Base-by-base conservation (phyloP, 2,888 invertebrate species). In the Ashinkailepas kermadecensis region DNA sequence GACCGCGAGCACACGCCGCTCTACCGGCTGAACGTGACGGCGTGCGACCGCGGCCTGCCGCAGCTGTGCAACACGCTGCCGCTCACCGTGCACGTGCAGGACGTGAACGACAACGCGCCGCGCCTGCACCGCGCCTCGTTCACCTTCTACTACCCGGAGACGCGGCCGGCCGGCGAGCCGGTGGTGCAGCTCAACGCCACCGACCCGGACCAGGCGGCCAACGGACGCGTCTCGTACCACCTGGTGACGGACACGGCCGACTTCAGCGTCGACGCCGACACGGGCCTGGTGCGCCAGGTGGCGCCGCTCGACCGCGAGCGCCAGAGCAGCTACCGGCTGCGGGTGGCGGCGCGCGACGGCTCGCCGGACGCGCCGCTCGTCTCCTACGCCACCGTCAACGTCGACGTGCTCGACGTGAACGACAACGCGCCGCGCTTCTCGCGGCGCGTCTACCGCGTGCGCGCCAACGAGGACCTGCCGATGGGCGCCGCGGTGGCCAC, bases 91-190 rank as follows among this genome's bases (percentile, higher is more conserved):
- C 92, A 92, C 7, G 92, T 97, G 11, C 88, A 94, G 23, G 96
- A 97, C 87, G 93, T 94, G 4, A 96, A 97, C 87, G 97, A 97
- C 87, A 96, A 97, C 87, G 91, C 93, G 6, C 98, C 98, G 0
- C 91, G 92, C 84, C 96, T 98, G 86, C 92, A 93, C 85, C 93
- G 94, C 86, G 89, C 93, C 0, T 88, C 94, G 67, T 94, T 95
- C 0, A 94, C 93, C 86, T 94, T 96, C 86, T 91, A 93, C 81
- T 93, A 97, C 0, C 92, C 93, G 0, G 97, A 98, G 88, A 94
- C 93, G 85, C 93, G 94, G 0, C 89, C 92, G 57, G 94, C 95
- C 85, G 95, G 95, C 0, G 96, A 95, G 0, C 91, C 92, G 54
- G 93, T 98, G 83, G 95, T 95, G 87, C 91, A 91, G 83, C 92